These are phyloP conservation scores for Rhabditoides inermis DNA, from an alignment of 2,888 invertebrate genomes.

Conservation along the genomic window DNA sequence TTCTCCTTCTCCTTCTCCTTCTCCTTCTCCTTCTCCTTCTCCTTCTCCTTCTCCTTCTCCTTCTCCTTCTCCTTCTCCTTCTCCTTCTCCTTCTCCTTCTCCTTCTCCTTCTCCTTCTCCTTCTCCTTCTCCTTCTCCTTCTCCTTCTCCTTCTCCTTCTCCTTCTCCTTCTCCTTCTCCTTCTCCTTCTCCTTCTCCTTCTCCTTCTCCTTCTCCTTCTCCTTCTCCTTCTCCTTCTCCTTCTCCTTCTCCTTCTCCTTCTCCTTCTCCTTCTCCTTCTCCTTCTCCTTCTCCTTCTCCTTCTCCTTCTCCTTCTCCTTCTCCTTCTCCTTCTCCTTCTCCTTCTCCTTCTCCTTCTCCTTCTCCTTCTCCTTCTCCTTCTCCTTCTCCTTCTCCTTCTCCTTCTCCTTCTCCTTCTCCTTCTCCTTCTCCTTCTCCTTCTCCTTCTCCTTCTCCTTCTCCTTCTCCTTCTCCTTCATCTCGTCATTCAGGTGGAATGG, in stretches of 20 bases:
- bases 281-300: conserved; percentile 4
- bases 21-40: conserved; percentile 3
- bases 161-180: conserved; percentile 8
- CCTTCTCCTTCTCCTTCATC: conserved; percentile 8
- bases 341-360: not conserved
- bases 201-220: not conserved
- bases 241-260: conserved; percentile 7
- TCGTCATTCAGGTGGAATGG: too few species aligned
- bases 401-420: conserved; percentile 8
- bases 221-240: not conserved
- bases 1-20: conserved; percentile 3
- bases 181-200: conserved; percentile 4
- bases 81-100: conserved; percentile 8
- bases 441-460: not conserved
- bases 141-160: not conserved
- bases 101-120: conserved; percentile 6
- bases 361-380: not conserved
- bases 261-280: conserved; percentile 11
- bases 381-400: conserved; percentile 8
- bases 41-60: not conserved
- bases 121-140: conserved; percentile 10
- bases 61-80: not conserved
- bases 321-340: conserved; percentile 2
- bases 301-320: conserved; percentile 4
- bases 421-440: conserved; percentile 8